Conservation (phyloP, 2,797 vertebrate genomes). For the Manis javanica region DNA sequence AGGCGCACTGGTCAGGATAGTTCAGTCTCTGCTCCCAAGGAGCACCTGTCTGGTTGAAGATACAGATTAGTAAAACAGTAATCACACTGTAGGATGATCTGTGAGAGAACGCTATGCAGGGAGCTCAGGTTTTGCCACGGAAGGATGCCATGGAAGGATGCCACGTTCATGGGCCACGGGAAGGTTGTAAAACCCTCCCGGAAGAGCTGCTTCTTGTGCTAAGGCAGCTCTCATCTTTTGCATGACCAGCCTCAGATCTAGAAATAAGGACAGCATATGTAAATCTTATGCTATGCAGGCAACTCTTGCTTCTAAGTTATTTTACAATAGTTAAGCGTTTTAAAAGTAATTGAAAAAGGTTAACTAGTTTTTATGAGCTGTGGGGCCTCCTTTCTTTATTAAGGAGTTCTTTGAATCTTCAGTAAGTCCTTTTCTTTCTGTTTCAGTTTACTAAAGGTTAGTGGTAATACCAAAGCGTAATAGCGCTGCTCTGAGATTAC, state of each 20-base stretch:
- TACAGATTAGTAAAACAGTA: neutral
- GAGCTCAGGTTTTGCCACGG: neutral
- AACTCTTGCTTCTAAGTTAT: neutral
- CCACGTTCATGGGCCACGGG: rapidly evolving
- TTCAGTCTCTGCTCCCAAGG: neutral
- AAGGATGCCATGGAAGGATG: neutral
- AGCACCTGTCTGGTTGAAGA: neutral
- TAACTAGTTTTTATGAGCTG: neutral
- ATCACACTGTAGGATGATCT: no score
- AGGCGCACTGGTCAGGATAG: neutral
- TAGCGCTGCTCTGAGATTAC: neutral
- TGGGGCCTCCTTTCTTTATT: neutral
- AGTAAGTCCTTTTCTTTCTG: neutral
- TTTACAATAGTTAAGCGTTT: neutral
- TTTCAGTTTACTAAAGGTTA: neutral
- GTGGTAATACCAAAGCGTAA: neutral
- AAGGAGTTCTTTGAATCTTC: neutral
- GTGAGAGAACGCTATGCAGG: neutral
- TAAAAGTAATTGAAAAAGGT: neutral
- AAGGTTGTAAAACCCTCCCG: neutral
- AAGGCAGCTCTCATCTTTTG: neutral
- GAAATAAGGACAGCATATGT: neutral
- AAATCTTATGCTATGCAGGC: neutral
- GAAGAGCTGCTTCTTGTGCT: neutral
- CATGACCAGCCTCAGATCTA: neutral